Base-by-base conservation (phyloP, 1,140 invertebrate species). In the Bombus confusus region DNA sequence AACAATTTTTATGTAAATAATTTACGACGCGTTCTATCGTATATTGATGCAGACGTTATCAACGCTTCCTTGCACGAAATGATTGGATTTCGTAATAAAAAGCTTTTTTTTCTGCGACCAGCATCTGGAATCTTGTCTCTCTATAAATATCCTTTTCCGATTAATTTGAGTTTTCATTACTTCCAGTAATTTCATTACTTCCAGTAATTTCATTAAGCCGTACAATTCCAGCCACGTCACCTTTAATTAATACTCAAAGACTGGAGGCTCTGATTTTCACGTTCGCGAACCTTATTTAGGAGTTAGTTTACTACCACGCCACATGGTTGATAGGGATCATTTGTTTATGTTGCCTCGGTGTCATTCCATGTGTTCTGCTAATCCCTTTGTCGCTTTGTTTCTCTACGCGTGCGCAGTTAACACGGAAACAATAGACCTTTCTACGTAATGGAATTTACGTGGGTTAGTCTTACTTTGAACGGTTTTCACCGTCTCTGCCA, bases 51-150 rank as follows among this genome's bases (percentile, higher is more conserved):
- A 76, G 37, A 77, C 34, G 10, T 74, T 18, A 52, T 80, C 59
- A 77, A 62, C 39, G 62, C 39, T 84, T 84, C 62, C 86, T 80
- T 72, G 43, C 15, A 79, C 57, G 39, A 82, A 66, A 85, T 28
- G 82, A 86, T 90, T 90, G 86, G 86, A 80, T 90, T 90, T 90
- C 86, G 72, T 90, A 90, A 90, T 90, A 90, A 90, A 90, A 86
- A 87, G 37, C 5, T 71, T 66, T 76, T 37, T 71, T 76, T 83
- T 87, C 85, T 89, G 89, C 85, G 78, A 89, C 34, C 59, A 75
- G 18, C 47, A 62, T 62, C 59, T 62, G 71, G 73, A 71, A 57
- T 41, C 3, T 77, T 59, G 31, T 25, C 59, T 12, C 3, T 22
- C 15, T 41, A 52, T 64, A 9, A 52, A 68, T 41, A 10, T 1